Evolutionary conservation across 2,113 vertebrate genomes (phyloP), one percentile per base, ranked within the genome.

Genomic region (Mandrillus leucophaeus): DNA sequence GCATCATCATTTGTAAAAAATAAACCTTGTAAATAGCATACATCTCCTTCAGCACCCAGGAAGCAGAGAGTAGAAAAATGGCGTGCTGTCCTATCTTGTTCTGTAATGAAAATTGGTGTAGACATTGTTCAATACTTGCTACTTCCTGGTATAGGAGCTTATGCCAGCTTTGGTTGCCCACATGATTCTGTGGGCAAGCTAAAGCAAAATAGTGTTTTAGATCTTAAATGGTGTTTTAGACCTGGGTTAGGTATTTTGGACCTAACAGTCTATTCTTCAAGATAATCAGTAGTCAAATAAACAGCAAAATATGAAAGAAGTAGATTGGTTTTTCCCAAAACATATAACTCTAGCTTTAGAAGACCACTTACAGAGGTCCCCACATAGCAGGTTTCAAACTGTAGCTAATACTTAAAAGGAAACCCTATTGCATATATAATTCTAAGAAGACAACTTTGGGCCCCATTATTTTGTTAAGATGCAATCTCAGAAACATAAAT

Each of bases 261-360:
- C 50, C 38, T 88, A 75, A 95, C 16, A 76, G 30, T 86, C 57
- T 86, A 75, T 55, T 92, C 72, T 86, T 95, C 64, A 90, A 85
- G 55, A 80, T 10, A 80, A 38, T 75, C 57, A 32, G 61, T 70
- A 75, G 14, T 80, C 45, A 95, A 72, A 70, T 81, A 57, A 96
- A 81, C 3, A 82, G 27, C 23, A 95, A 87, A 92, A 59, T 32
- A 27, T 88, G 43, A 50, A 73, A 85, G n/a, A 90, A 79, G 59
- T 85, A 92, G 25, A 86, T 13, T 25, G 25, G 16, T 32, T 13
- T 90, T 82, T 95, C 48, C 18, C 30, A 70, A 89, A 75, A 27
- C 23, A 66, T 40, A 0, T 22, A 91, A 88, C 25, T 76, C 72
- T 61, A 20, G 79, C 61, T 93, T 87, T 81, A 83, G 93, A 91